Evolutionary conservation across 2,113 vertebrate genomes (phyloP), one percentile per base, ranked within the genome.

Genomic region (Tragelaphus scriptus): DNA sequence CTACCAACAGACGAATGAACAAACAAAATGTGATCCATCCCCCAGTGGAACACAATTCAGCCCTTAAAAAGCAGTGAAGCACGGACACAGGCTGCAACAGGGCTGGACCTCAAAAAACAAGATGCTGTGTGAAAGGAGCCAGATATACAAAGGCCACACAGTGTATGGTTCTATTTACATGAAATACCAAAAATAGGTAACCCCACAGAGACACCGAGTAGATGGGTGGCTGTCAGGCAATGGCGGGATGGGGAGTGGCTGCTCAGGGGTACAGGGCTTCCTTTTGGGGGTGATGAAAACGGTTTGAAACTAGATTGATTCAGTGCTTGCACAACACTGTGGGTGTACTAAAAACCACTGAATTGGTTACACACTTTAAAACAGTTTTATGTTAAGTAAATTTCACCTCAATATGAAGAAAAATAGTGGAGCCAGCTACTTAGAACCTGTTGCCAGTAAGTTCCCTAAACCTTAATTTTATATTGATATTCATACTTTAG

Each of bases 1-100:
- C 65, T 9, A 36, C 25, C 77, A 32, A 59, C 17, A 40, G 61
- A 25, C 0, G 17, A 55, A 17, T 13, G 30, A 19, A 28, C 25
- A 53, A 25, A 55, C 5, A 4, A 28, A 55, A 51, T 1, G 81
- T 55, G 56, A 59, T 26, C n/a, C 28, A 3, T 19, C 23, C 56
- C 10, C 3, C 58, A 6, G 7, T 9, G 58, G 25, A 71, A 51
- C 10, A 23, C 23, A 6, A 84, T 13, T 75, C 40, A 9, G 14
- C 51, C 61, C 28, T 36, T 7, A 28, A 36, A 58, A 23, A n/a
- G 15, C 56, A 65, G 30, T 4, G 84, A 49, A 14, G 25, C 8
- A 1, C 3, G 4, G 51, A 25, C 36, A 63, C 81, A 6, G 7
- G n/a, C 26, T 11, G 1, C 81, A 4, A 3, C 0, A 4, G 4